Evolutionary conservation across 2,888 invertebrate species (phyloP).

Genomic region (Allacma fusca): DNA sequence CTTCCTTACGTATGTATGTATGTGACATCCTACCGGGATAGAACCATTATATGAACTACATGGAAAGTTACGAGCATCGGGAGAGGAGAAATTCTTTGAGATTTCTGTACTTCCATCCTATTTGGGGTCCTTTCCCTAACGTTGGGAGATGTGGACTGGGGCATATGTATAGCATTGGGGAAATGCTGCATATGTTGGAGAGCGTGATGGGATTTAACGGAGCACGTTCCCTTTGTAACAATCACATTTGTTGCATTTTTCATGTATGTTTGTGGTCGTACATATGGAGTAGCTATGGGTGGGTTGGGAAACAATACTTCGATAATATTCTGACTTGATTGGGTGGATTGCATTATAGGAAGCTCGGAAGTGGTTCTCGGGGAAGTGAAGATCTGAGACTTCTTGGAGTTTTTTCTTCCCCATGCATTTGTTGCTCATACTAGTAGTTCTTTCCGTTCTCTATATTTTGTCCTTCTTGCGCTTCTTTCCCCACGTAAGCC

Average conservation of each 20-base stretch:
- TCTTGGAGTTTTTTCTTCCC: neutral
- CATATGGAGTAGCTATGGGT: neutral
- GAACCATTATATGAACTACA: too few species aligned
- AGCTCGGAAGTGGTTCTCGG: too few species aligned
- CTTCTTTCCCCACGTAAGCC: too few species aligned
- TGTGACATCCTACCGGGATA: too few species aligned
- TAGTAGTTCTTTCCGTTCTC: neutral
- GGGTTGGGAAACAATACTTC: neutral
- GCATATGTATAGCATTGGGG: too few species aligned
- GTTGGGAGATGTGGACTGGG: too few species aligned
- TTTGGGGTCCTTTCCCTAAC: too few species aligned
- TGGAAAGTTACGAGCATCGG: too few species aligned
- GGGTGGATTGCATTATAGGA: neutral
- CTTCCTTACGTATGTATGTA: neutral
- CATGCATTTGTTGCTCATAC: neutral
- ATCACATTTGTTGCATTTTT: slow-evolving; percentile 16
- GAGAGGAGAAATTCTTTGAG: too few species aligned
- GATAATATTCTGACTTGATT: slow-evolving; percentile 16
- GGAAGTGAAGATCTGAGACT: neutral
- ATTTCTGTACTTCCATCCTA: too few species aligned
- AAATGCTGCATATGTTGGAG: neutral
- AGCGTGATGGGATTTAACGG: neutral
- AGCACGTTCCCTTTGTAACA: neutral
- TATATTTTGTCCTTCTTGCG: too few species aligned
- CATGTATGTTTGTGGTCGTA: neutral